A percentile compares a stretch with the other conserved stretches of the same genome.
Conservation (phyloP, 2,888 invertebrate species). For the Oligia latruncula region DNA sequence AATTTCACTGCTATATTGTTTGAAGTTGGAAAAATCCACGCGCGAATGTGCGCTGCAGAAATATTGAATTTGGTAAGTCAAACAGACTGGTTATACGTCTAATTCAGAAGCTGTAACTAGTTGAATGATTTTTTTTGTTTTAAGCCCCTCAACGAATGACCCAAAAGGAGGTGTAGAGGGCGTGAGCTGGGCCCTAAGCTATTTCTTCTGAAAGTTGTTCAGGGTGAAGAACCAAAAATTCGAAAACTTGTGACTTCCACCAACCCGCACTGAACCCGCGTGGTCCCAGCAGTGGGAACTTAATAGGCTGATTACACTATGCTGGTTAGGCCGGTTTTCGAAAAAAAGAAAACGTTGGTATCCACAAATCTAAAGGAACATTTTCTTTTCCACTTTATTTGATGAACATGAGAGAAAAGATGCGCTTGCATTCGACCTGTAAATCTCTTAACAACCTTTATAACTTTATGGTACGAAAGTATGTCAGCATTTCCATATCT, state of each 20-base stretch:
- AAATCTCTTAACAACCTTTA: not conserved
- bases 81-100: not conserved
- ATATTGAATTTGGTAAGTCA: slow-evolving; percentile 21
- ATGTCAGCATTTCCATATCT: slow-evolving; percentile 12
- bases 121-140: not conserved
- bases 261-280: not conserved
- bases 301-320: not conserved
- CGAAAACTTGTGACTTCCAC: not conserved
- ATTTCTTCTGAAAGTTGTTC: not conserved
- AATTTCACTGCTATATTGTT: slow-evolving; percentile 46
- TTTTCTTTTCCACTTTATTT: not conserved
- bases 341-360: not conserved
- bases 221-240: not conserved
- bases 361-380: not conserved
- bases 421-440: not conserved
- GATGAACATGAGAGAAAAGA: not conserved
- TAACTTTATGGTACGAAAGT: not conserved
- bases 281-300: not conserved
- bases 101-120: not conserved
- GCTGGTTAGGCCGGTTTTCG: not conserved
- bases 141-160: not conserved
- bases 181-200: too few species aligned
- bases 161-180: too few species aligned
- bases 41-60: not conserved
- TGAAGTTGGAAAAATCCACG: slow-evolving; percentile 28